Evolutionary conservation across 2,113 vertebrate genomes (phyloP).

Genomic region (Manacus vitellinus): DNA sequence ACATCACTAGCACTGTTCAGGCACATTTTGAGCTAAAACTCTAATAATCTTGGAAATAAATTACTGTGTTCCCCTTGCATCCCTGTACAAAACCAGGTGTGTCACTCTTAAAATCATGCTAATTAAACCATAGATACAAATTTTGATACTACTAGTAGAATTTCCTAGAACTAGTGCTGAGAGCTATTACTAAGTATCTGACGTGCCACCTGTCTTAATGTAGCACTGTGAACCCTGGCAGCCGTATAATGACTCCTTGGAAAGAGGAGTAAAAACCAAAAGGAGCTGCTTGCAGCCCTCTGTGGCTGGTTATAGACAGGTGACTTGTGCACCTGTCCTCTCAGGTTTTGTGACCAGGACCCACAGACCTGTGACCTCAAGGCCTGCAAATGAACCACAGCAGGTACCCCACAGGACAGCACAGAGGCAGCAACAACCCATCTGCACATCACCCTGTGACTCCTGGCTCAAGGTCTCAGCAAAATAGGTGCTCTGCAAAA

Average conservation of each 20-base stretch:
- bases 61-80: not conserved
- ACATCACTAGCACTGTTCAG: not conserved
- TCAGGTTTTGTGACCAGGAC: not conserved
- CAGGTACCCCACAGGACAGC: fast-evolving
- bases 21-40: not conserved
- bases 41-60: not conserved
- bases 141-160: not conserved
- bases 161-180: not conserved
- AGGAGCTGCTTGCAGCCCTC: not conserved
- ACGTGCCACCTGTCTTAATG: not conserved
- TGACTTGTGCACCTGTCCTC: fast-evolving
- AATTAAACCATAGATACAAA: not conserved
- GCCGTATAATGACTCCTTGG: fast-evolving
- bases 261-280: not conserved
- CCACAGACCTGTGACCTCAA: not conserved
- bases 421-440: not conserved
- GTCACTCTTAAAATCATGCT: not conserved
- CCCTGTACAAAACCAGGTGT: not conserved
- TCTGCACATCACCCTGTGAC: fast-evolving
- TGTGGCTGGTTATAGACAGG: not conserved
- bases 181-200: not conserved
- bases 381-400: not conserved
- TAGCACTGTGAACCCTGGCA: not conserved
- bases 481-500: not conserved
- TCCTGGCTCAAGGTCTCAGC: not conserved